phyloP scores from a whole-genome alignment of 1,140 invertebrate genomes.

The Ephestia elutella region DNA sequence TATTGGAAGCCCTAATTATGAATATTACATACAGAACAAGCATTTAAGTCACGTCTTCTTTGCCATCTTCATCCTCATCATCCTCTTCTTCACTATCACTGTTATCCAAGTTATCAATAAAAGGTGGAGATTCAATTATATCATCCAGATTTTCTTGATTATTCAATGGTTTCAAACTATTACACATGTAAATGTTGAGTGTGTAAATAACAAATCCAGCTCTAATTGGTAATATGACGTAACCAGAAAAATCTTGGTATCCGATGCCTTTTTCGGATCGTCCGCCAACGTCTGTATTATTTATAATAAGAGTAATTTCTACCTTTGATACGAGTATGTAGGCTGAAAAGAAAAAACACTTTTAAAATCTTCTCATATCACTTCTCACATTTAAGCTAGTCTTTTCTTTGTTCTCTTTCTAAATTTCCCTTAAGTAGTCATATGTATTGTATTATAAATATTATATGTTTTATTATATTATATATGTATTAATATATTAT shows the following conservation, averaged over 20 bases:
- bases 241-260: conserved; percentile 29
- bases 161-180: not conserved
- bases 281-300: conserved; percentile 43
- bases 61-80: no score
- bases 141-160: not conserved
- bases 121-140: not conserved
- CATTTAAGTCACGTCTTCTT: no score
- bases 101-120: not conserved
- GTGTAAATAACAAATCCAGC: conserved; percentile 33
- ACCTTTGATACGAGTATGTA: conserved; percentile 34
- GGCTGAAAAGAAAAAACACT: conserved; percentile 32
- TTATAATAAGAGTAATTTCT: conserved; percentile 41
- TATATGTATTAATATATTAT: no score
- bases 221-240: conserved; percentile 36
- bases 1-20: no score
- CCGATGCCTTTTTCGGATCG: conserved; percentile 37
- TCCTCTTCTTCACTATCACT: not conserved
- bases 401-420: no score
- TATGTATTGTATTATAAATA: no score
- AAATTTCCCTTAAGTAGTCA: no score
- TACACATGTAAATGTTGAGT: conserved; percentile 37
- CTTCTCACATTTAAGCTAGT: no score
- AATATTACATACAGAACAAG: no score
- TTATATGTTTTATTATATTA: no score
- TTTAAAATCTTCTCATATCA: no score